phyloP scores from a whole-genome alignment of 2,888 invertebrate species.

The Orthosia cruda region DNA sequence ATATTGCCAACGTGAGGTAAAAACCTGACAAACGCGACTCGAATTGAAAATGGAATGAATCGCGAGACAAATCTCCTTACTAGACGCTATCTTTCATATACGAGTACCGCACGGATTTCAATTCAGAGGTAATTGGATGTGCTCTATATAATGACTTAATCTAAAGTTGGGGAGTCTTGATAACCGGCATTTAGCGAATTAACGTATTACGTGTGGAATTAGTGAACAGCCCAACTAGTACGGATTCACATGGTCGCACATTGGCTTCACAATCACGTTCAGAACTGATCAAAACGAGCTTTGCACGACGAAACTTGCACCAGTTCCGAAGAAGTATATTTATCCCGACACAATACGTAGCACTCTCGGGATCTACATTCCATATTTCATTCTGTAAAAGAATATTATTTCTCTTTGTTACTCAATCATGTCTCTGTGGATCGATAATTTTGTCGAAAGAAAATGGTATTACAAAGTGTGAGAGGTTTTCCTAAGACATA shows the following conservation, averaged over 20 bases:
- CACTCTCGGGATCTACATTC: constrained; percentile 20
- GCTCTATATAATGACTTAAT: constrained; percentile 50
- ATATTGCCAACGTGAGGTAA: constrained; percentile 55
- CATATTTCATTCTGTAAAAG: constrained; percentile 45
- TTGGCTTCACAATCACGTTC: constrained; percentile 27
- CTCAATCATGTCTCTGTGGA: constrained; percentile 38
- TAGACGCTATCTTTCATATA: constrained; percentile 29
- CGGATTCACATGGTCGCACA: background rate
- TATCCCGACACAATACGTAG: constrained; percentile 21
- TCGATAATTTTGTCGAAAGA: constrained; percentile 50
- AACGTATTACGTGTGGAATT: constrained; percentile 40
- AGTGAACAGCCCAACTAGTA: constrained; percentile 14
- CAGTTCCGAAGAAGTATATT: constrained; percentile 18
- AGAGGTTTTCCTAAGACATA: constrained; percentile 30
- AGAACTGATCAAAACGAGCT: constrained; percentile 13
- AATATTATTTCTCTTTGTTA: constrained; percentile 47
- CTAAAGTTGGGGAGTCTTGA: constrained; percentile 34
- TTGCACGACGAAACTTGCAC: constrained; percentile 30
- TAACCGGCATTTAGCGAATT: constrained; percentile 49
- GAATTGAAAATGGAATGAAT: constrained; percentile 51
- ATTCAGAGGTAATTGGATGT: constrained; percentile 56
- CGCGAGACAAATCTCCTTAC: constrained; percentile 39
- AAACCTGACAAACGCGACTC: constrained; percentile 32
- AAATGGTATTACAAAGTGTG: constrained; percentile 31
- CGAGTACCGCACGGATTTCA: constrained; percentile 29